Percentiles rank a stretch among this genome's conserved stretches.
These are phyloP conservation scores for Tetramorium bicarinatum DNA, from an alignment of 2,888 invertebrate species.

Conservation along the genomic window DNA sequence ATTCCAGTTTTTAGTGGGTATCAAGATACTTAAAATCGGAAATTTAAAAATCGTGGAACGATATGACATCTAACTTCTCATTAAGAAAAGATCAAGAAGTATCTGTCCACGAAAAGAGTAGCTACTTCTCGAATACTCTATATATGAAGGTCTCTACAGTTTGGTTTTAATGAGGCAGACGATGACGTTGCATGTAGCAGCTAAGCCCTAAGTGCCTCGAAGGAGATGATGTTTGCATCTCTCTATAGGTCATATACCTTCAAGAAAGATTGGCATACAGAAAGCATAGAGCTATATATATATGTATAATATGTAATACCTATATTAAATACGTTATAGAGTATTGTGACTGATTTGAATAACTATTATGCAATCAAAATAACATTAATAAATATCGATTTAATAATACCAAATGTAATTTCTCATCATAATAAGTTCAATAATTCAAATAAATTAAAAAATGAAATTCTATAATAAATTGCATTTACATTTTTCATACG, in stretches of 20 bases:
- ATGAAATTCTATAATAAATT: not conserved
- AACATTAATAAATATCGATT: not conserved
- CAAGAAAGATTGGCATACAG: slow-evolving; percentile 24
- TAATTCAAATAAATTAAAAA: not conserved
- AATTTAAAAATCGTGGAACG: not conserved
- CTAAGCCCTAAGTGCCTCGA: slow-evolving; percentile 65
- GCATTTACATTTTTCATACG: not conserved
- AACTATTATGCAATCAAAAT: not conserved
- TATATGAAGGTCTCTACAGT: slow-evolving; percentile 36
- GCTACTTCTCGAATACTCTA: slow-evolving; percentile 16
- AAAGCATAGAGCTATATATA: not conserved
- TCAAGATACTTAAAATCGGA: not conserved
- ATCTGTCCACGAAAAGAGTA: not conserved
- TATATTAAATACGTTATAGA: slow-evolving; percentile 29
- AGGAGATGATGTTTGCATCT: slow-evolving; percentile 65
- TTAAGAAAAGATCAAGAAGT: not conserved
- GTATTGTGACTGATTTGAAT: not conserved
- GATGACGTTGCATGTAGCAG: slow-evolving; percentile 66
- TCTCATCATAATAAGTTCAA: not conserved
- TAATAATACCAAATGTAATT: not conserved
- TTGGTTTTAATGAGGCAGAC: slow-evolving; percentile 67
- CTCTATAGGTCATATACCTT: slow-evolving; percentile 59
- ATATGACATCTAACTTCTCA: not conserved
- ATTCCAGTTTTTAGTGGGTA: not conserved
- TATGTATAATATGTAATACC: slow-evolving; percentile 15